phyloP scores from a whole-genome alignment of 2,797 vertebrate species.

The Pempheris klunzingeri region DNA sequence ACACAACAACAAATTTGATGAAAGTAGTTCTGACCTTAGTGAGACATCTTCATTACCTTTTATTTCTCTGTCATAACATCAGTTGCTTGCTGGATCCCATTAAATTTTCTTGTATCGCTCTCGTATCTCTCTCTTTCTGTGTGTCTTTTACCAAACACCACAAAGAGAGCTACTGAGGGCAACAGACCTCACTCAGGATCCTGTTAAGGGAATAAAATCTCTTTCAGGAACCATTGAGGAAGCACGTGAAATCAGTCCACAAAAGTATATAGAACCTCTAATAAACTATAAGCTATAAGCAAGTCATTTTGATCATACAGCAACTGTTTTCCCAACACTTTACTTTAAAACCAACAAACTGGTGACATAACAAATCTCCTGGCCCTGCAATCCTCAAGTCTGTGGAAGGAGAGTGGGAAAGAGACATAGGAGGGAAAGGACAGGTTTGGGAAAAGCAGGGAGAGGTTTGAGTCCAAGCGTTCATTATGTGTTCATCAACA shows the following conservation, averaged over 20 bases:
- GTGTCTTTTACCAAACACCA: conserved; percentile 19
- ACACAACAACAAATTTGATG: conserved; percentile 65
- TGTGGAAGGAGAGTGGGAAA: conserved; percentile 53
- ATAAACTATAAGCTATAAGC: conserved; percentile 70
- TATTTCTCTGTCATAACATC: conserved; percentile 35
- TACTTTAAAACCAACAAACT: conserved; percentile 61
- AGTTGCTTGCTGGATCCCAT: conserved; percentile 39
- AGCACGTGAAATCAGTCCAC: conserved; percentile 75
- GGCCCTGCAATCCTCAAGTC: conserved; percentile 68
- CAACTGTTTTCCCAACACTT: conserved; percentile 51
- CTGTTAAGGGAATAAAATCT: conserved; percentile 37
- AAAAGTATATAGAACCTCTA: conserved; percentile 68
- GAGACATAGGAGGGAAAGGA: conserved; percentile 37
- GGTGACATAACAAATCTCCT: conserved; percentile 55
- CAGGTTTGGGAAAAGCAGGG: conserved; percentile 29
- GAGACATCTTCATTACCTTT: conserved; percentile 38
- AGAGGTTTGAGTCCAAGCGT: conserved; percentile 55
- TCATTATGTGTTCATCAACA: conserved; percentile 60
- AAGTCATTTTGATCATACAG: conserved; percentile 67
- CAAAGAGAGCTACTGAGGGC: conserved; percentile 41
- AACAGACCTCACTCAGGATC: conserved; percentile 32
- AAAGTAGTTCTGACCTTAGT: conserved; percentile 46
- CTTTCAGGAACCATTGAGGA: conserved; percentile 50
- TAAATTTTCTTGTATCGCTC: conserved; percentile 32
- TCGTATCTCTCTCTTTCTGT: conserved; percentile 31